Evolutionary conservation across 1,140 invertebrate genomes (phyloP).

Genomic region (Caenorhabditis tropicalis): DNA sequence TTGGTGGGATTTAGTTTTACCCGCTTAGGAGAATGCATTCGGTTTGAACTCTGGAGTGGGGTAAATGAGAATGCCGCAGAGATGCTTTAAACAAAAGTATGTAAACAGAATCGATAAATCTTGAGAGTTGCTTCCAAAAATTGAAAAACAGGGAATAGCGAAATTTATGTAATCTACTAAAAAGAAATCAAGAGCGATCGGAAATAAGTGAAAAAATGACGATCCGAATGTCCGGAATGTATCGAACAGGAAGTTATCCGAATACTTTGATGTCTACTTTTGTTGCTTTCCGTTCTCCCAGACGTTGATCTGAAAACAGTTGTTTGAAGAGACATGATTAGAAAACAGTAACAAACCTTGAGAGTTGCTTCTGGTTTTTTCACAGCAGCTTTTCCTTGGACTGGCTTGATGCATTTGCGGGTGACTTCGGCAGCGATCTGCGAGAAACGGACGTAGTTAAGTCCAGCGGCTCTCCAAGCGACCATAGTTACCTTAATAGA

Average conservation of each 20-base stretch:
- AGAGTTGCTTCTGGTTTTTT: slow-evolving; percentile 27
- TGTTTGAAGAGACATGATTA: neutral
- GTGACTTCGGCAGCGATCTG: slow-evolving; percentile 59
- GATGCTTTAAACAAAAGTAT: neutral
- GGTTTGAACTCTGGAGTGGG: neutral
- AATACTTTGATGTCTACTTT: slow-evolving; percentile 21
- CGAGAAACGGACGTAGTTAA: slow-evolving; percentile 62
- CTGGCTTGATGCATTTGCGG: slow-evolving; percentile 44
- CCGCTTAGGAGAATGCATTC: slow-evolving; percentile 23
- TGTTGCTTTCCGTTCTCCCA: slow-evolving; percentile 51
- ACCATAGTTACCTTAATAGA: slow-evolving; percentile 44
- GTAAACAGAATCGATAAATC: too few species aligned
- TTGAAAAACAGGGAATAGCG: neutral
- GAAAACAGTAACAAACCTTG: slow-evolving; percentile 1
- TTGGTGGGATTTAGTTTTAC: neutral
- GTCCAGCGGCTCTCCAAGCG: slow-evolving; percentile 60
- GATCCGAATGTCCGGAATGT: slow-evolving; percentile 21
- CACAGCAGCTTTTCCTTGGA: neutral
- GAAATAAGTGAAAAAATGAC: neutral
- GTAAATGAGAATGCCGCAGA: too few species aligned
- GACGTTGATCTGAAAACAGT: slow-evolving; percentile 5
- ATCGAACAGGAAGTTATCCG: slow-evolving; percentile 18
- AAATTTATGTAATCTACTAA: slow-evolving; percentile 21
- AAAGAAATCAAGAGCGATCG: slow-evolving; percentile 3
- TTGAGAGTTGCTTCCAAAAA: neutral